Base-by-base conservation (phyloP, 2,888 invertebrate genomes). In the Drosophila anomelani region DNA sequence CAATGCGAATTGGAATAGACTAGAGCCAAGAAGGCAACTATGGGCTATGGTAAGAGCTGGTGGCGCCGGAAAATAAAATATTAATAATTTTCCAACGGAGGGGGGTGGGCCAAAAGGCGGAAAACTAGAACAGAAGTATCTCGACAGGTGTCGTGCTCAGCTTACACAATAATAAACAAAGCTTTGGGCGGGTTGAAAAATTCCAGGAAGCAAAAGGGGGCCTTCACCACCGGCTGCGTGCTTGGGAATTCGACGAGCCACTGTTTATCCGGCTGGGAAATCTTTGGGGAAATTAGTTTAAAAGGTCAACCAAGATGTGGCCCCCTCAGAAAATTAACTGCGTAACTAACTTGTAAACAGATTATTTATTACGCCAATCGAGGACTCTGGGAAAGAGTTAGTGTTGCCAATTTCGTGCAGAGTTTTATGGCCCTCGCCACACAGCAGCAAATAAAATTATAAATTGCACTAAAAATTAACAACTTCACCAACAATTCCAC, bases 391-490 rank as follows among this genome's bases (percentile, higher is more conserved):
- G 26, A 44, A 62, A 56, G 57, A 74, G 80, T 67, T 67, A 75
- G 75, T 61, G 39, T 67, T 55, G 69, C 87, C 81, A 83, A 88
- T 88, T 73, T 78, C 80, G 71, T 36, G 58, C 80, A 76, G 69
- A 80, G 83, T 90, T 90, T 88, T 88, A 85, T 85, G 85, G 83
- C 89, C 78, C 84, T 83, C 76, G 84, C 90, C 84, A 73, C 88
- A 85, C 56, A 60, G 63, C 38, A 39, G 63, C 34, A 32, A 70
- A 38, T 60, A 60, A 68, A 68, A 68, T 68, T 68, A 88, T 89
- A 81, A 89, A 89, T 90, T 85, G 88, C 90, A 87, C 89, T 89
- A 89, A 89, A 87, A 90, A 89, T 86, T 86, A 90, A 86, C 90
- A 86, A 87, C 86, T 86, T 86, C 60, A 81, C 88, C 88, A 86